Evolutionary conservation across 2,797 vertebrate genomes (phyloP).

Genomic region (Denticeps clupeoides): DNA sequence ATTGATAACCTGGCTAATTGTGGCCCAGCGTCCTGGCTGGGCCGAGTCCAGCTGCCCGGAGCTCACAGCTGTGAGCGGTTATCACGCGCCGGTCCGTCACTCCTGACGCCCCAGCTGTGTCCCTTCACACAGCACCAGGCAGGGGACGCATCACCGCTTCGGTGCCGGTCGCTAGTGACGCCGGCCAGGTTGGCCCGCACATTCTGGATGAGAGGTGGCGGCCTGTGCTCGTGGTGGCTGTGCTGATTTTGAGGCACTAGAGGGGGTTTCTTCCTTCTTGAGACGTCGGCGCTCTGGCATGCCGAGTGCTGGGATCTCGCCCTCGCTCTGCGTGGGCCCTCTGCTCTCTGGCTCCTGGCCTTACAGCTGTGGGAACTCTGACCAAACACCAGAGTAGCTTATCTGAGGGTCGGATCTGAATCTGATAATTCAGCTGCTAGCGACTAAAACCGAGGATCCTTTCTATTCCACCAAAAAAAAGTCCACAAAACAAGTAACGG

Average conservation of each 20-base stretch:
- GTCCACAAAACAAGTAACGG: not conserved
- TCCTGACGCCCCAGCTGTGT: conserved; percentile 27
- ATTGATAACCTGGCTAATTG: conserved; percentile 32
- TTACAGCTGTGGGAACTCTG: not conserved
- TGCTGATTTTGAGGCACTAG: not conserved
- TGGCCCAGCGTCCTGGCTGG: conserved; percentile 18
- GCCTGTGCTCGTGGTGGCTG: not conserved
- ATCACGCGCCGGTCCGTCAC: conserved; percentile 26
- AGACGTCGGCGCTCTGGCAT: not conserved
- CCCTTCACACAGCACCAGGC: not conserved
- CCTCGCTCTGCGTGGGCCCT: not conserved
- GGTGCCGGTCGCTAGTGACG: too few relatives aligned
- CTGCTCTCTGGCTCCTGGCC: conserved; percentile 3
- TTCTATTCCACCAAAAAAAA: not conserved
- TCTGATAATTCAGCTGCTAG: not conserved
- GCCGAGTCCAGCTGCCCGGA: conserved; percentile 22
- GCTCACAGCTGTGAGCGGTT: conserved; percentile 31
- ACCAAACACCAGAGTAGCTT: not conserved
- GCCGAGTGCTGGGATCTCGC: not conserved
- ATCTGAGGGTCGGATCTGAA: not conserved
- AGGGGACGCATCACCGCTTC: too few relatives aligned
- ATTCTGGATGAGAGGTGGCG: too few relatives aligned
- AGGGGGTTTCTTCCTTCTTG: not conserved
- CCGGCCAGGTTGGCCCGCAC: too few relatives aligned
- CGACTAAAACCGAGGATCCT: not conserved